Conservation (phyloP, 2,888 invertebrate genomes). For the Exephanes ischioxanthus region DNA sequence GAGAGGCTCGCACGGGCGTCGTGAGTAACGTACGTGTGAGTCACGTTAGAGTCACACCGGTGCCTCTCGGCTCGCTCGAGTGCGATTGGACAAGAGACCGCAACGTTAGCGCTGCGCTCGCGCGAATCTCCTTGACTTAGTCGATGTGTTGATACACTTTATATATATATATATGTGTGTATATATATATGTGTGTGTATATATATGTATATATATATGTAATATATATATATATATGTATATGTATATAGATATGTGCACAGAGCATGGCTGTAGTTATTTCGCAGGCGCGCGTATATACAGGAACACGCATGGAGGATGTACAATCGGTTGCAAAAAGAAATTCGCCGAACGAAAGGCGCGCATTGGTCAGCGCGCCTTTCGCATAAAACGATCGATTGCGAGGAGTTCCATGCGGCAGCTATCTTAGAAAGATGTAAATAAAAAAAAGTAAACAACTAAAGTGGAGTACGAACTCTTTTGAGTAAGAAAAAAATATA, state of each 20-base stretch:
- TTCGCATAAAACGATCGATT: neutral
- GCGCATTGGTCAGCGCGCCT: slow-evolving; percentile 27
- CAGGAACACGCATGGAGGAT: slow-evolving; percentile 17
- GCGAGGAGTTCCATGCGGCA: no score
- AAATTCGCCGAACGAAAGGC: slow-evolving; percentile 14
- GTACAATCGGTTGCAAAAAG: slow-evolving; percentile 41
- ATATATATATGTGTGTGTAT: neutral
- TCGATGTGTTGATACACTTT: slow-evolving; percentile 14
- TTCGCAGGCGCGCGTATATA: neutral
- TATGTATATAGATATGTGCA: neutral
- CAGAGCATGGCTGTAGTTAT: neutral
- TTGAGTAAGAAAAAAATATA: no score
- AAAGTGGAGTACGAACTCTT: no score
- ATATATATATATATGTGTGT: neutral
- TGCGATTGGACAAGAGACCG: neutral
- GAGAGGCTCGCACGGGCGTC: slow-evolving; percentile 30
- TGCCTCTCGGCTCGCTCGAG: neutral
- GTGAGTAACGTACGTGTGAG: slow-evolving; percentile 44
- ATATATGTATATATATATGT: no score
- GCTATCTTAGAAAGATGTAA: neutral
- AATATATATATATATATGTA: neutral
- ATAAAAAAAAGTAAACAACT: neutral
- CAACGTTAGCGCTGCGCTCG: slow-evolving; percentile 27
- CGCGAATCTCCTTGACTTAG: slow-evolving; percentile 50
- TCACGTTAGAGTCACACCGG: slow-evolving; percentile 61